Evolutionary conservation across 2,888 invertebrate genomes (phyloP).

Genomic region (Selenia dentaria): DNA sequence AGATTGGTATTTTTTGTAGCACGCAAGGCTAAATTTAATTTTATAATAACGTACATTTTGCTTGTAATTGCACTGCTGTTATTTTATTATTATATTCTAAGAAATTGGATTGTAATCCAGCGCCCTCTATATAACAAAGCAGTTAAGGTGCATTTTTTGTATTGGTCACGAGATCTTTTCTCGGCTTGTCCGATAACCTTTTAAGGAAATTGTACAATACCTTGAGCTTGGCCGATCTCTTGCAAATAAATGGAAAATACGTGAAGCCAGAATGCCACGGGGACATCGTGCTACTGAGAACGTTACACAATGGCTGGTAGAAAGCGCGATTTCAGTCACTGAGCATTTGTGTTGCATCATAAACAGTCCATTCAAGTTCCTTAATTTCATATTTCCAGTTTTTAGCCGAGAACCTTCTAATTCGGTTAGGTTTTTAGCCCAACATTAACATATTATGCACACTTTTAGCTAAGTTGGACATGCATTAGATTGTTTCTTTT

Average conservation of each 20-base stretch:
- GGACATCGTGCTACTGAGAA: slow-evolving; percentile 49
- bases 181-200: slow-evolving; percentile 25
- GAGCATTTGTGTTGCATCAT: slow-evolving; percentile 62
- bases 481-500: too few relatives aligned
- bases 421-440: slow-evolving; percentile 2
- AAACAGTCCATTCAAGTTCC: slow-evolving; percentile 41
- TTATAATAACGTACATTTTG: too few relatives aligned
- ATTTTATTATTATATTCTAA: slow-evolving; percentile 7
- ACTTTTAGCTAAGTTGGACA: too few relatives aligned
- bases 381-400: slow-evolving; percentile 18
- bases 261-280: slow-evolving; percentile 49
- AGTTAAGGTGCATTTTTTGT: slow-evolving; percentile 19
- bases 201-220: slow-evolving; percentile 26
- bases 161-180: slow-evolving; percentile 21
- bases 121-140: slow-evolving; percentile 12
- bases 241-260: slow-evolving; percentile 32
- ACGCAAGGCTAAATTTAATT: too few relatives aligned
- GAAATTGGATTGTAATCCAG: slow-evolving; percentile 3
- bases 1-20: background rate
- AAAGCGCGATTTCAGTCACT: slow-evolving; percentile 68
- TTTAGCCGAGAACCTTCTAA: slow-evolving; percentile 14
- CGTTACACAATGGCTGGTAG: slow-evolving; percentile 68
- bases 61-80: too few relatives aligned
- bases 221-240: slow-evolving; percentile 13
- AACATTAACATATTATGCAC: background rate